phyloP scores from a whole-genome alignment of 2,888 invertebrate species.

The Sphaerophoria rueppellii region DNA sequence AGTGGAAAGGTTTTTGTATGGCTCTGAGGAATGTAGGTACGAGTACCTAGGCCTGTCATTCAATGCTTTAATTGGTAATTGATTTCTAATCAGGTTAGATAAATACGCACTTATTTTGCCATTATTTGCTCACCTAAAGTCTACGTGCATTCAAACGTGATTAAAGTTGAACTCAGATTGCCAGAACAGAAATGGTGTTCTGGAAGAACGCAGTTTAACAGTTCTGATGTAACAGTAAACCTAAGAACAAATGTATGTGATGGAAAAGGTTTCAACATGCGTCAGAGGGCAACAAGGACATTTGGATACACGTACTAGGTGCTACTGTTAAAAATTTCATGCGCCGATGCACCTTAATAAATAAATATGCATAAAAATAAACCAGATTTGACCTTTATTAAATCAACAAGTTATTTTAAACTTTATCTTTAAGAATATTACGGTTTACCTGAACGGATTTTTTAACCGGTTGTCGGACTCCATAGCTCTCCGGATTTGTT shows the following conservation, averaged over 20 bases:
- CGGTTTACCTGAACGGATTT: slow-evolving; percentile 70
- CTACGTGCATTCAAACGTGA: background rate
- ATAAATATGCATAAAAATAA: background rate
- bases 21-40: background rate
- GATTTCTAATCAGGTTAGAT: slow-evolving; percentile 1
- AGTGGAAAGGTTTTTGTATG: slow-evolving; percentile 1
- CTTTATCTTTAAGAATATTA: slow-evolving; percentile 38
- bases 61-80: slow-evolving; percentile 14
- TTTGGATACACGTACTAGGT: background rate
- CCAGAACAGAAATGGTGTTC: background rate
- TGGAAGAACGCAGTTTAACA: slow-evolving; percentile 4
- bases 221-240: background rate
- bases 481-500: slow-evolving; percentile 79
- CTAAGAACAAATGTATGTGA: background rate
- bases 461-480: slow-evolving; percentile 80
- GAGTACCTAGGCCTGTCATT: background rate
- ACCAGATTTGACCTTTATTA: slow-evolving; percentile 11
- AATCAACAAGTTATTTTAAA: slow-evolving; percentile 36
- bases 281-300: slow-evolving; percentile 6
- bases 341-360: background rate
- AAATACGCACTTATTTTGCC: background rate
- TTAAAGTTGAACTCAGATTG: background rate
- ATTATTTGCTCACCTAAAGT: background rate
- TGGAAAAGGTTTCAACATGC: slow-evolving; percentile 15
- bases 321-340: background rate